These are phyloP conservation scores for Zhuqinia jingwanae DNA, from an alignment of 2,888 invertebrate species.

Conservation along the genomic window DNA sequence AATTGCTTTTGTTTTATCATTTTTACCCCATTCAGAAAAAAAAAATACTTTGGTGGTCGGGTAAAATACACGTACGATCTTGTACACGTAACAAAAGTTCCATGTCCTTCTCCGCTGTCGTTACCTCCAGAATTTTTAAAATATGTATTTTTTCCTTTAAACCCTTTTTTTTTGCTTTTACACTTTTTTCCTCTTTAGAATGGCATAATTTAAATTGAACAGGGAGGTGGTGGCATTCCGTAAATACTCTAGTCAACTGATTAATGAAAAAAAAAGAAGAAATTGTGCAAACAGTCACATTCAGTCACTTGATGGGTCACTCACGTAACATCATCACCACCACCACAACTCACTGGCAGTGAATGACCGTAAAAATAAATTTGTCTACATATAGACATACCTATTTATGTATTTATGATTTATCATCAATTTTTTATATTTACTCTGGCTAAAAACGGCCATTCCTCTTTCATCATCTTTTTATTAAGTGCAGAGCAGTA, in stretches of 20 bases:
- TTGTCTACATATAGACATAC: conserved; percentile 27
- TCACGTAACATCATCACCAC: conserved; percentile 36
- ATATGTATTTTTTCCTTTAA: conserved; percentile 6
- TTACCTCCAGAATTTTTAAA: not conserved
- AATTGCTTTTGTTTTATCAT: not conserved
- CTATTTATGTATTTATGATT: conserved; percentile 38
- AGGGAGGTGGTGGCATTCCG: conserved; percentile 8
- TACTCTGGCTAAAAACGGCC: conserved; percentile 42
- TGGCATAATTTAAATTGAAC: conserved; percentile 8
- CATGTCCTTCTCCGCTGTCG: conserved; percentile 1
- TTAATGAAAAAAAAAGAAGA: conserved; percentile 22
- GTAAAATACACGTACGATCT: too few relatives aligned
- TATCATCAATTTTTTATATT: conserved; percentile 22
- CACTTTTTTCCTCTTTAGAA: not conserved
- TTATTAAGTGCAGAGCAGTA: conserved; percentile 13
- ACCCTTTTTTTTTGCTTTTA: conserved; percentile 9
- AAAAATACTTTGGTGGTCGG: not conserved
- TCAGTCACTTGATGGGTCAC: conserved; percentile 64
- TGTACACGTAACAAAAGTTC: conserved; percentile 3
- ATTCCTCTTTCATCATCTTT: conserved; percentile 38
- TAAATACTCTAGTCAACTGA: conserved; percentile 12
- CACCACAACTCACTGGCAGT: conserved; percentile 14
- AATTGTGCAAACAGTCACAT: conserved; percentile 37
- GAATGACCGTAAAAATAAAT: conserved; percentile 61
- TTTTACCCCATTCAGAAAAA: not conserved